A percentile compares a stretch with the other conserved stretches of the same genome.
Evolutionary conservation across 2,113 vertebrate species (phyloP).

Genomic region (Neodontobutis hainanensis): DNA sequence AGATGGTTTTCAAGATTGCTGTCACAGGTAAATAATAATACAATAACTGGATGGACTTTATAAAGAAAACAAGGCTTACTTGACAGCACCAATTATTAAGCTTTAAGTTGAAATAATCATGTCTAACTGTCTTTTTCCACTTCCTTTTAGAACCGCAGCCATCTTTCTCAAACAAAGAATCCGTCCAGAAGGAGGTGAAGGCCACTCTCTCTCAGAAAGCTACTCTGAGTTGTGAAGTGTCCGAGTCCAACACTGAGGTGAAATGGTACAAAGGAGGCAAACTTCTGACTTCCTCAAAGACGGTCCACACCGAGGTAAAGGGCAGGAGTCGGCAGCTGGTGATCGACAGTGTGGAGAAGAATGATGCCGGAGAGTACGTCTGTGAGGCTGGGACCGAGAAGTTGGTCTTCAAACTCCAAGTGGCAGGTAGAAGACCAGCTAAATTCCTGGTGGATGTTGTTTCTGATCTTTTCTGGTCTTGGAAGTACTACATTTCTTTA

Average conservation of each 20-base stretch:
- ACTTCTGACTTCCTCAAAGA: conserved; percentile 70
- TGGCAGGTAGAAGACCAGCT: conserved; percentile 63
- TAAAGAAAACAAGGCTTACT: too few relatives aligned
- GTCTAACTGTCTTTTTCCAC: background rate
- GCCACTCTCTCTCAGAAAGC: conserved; percentile 71
- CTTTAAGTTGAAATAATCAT: too few relatives aligned
- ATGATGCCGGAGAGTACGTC: conserved; percentile 81
- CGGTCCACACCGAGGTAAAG: conserved; percentile 65
- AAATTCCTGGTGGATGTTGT: background rate
- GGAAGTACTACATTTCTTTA: too few relatives aligned
- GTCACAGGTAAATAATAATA: conserved; percentile 67
- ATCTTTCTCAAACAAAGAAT: conserved; percentile 76
- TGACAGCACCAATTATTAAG: too few relatives aligned
- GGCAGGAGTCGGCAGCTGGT: conserved; percentile 75
- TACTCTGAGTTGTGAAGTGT: conserved; percentile 78
- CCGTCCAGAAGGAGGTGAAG: conserved; percentile 79
- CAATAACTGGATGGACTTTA: too few relatives aligned
- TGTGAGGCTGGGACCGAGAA: conserved; percentile 81
- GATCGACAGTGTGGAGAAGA: conserved; percentile 79
- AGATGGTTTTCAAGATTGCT: conserved; percentile 76
- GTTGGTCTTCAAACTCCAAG: conserved; percentile 73
- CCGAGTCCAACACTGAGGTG: conserved; percentile 74
- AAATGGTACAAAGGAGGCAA: conserved; percentile 86
- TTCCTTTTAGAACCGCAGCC: conserved; percentile 40
- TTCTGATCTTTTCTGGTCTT: background rate